A percentile compares a stretch with the other conserved stretches of the same genome.
Evolutionary conservation across 1,140 invertebrate genomes (phyloP).

Genomic region (Drosophila pseudoobscura): DNA sequence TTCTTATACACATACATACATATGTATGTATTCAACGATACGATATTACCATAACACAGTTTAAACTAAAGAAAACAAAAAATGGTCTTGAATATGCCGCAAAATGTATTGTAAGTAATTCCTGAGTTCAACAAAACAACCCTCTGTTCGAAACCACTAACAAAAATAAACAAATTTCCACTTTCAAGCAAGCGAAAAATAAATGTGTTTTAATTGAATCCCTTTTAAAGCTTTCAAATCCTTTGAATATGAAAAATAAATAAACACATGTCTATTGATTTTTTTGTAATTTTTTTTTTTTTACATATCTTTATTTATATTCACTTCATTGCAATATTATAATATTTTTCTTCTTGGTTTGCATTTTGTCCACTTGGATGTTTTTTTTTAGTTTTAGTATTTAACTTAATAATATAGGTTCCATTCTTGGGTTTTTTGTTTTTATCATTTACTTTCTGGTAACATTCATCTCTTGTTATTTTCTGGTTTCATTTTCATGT

Average conservation of each 20-base stretch:
- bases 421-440: slow-evolving; percentile 44
- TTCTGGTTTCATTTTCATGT: slow-evolving; percentile 55
- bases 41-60: slow-evolving; percentile 45
- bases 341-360: slow-evolving; percentile 78
- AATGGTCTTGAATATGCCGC: slow-evolving; percentile 45
- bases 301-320: slow-evolving; percentile 81
- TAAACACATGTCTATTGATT: slow-evolving; percentile 4
- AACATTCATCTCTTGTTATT: slow-evolving; percentile 72
- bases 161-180: slow-evolving; percentile 61
- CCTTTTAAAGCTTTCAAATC: too few relatives aligned
- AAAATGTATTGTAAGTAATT: slow-evolving; percentile 74
- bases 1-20: slow-evolving; percentile 35
- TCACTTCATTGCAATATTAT: slow-evolving; percentile 81
- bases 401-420: slow-evolving; percentile 75
- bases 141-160: slow-evolving; percentile 61
- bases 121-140: slow-evolving; percentile 41
- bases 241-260: neutral
- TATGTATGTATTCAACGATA: slow-evolving; percentile 24
- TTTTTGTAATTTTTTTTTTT: slow-evolving; percentile 52
- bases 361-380: slow-evolving; percentile 55
- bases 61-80: neutral
- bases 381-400: slow-evolving; percentile 71
- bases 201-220: neutral
- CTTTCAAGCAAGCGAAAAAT: slow-evolving; percentile 39
- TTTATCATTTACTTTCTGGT: slow-evolving; percentile 66